Base-by-base conservation (phyloP, 1,140 invertebrate genomes). In the Cardiocondyla obscurior region DNA sequence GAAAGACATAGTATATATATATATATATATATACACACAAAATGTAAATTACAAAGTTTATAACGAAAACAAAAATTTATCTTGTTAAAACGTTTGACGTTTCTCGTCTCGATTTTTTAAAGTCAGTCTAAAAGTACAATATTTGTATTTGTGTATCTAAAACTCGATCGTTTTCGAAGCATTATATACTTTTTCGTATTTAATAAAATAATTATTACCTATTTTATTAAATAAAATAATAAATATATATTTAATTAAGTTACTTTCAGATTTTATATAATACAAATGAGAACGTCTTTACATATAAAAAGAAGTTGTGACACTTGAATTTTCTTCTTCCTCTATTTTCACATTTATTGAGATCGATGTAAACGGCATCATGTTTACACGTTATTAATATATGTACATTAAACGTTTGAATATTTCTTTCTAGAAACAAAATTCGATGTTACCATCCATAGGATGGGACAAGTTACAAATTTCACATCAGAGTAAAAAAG, bases 361-460 rank as follows among this genome's bases (percentile, higher is more conserved):
- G 53, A 73, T 73, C 53, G 53, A 42, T 73, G 49, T 72, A 73
- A 73, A 73, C 22, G 16, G 2, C 2, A 19, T 28, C 16, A 4
- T 28, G 6, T 73, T 73, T 73, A 73, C 69, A 72, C 22, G n/a
- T 72, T n/a, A 57, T n/a, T n/a, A n/a, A 51, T 69, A 57, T 72
- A 28, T 70, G 22, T n/a, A 57, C 10, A 55, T 25, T 42, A 57
- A 73, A 58, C 2, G 30, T 72, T 22, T 42, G 8, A 73, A 73
- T 30, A 73, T 73, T 19, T 57, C 51, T 28, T 73, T 73, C 53
- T 58, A 58, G 36, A 57, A 73, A 73, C 19, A 73, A 73, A 25
- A 58, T 28, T 33, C 51, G 5, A 58, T 39, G 22, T 42, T 39
- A 58, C 22, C 36, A 73, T 57, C 51, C 42, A 62, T 76, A 36